Evolutionary conservation across 2,888 invertebrate genomes (phyloP).

Genomic region (Nysson spinosus): DNA sequence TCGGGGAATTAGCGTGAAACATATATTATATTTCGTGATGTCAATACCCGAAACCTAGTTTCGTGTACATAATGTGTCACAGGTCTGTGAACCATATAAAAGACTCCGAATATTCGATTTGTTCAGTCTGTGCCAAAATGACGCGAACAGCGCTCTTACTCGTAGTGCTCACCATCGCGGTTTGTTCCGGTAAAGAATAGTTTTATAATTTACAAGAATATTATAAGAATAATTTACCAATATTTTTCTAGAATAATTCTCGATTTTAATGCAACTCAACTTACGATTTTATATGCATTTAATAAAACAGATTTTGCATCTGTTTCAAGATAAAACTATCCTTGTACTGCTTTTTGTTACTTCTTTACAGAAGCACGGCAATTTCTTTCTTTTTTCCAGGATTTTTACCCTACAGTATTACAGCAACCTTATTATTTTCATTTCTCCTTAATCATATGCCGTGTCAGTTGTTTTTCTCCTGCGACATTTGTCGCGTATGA

Average conservation of each 20-base stretch:
- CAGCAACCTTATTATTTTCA: too few relatives aligned
- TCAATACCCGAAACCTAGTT: constrained; percentile 13
- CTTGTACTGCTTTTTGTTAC: too few relatives aligned
- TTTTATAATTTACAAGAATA: not conserved
- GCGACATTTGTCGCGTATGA: too few relatives aligned
- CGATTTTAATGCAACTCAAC: not conserved
- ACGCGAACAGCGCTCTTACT: constrained; percentile 6
- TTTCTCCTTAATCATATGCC: too few relatives aligned
- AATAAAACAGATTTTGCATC: not conserved
- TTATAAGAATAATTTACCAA: not conserved
- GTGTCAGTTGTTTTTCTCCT: too few relatives aligned
- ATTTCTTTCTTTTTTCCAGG: too few relatives aligned
- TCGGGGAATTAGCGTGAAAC: constrained; percentile 1
- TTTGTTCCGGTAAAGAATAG: constrained; percentile 12
- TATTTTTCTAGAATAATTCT: not conserved
- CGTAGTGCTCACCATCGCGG: constrained; percentile 9
- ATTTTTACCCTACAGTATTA: too few relatives aligned
- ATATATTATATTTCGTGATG: constrained; percentile 5
- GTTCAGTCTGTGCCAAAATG: constrained; percentile 20
- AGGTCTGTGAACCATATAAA: constrained; percentile 8
- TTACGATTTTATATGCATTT: not conserved
- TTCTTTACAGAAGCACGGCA: too few relatives aligned
- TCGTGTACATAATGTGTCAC: constrained; percentile 14
- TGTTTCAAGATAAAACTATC: too few relatives aligned
- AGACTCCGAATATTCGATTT: constrained; percentile 5